Percentiles rank a stretch among this genome's conserved stretches.
Conservation (phyloP, 2,888 invertebrate species). For the Cactoblastis cactorum region DNA sequence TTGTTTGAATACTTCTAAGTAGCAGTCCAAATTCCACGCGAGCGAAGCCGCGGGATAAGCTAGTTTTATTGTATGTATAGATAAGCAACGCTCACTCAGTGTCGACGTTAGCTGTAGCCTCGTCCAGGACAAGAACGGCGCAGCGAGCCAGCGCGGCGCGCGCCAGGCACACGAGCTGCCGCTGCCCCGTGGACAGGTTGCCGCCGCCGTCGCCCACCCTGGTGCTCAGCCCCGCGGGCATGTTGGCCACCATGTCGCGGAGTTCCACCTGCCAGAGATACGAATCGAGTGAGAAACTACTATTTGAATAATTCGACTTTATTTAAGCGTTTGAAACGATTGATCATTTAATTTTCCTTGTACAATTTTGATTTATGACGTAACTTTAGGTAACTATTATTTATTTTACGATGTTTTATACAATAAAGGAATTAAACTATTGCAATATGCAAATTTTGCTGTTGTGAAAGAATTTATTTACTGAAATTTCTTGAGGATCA, state of each 20-base stretch:
- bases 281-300: not conserved
- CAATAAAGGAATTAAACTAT: no score
- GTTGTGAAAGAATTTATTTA: no score
- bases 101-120: conserved; percentile 95
- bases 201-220: conserved; percentile 83
- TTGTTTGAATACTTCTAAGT: no score
- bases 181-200: conserved; percentile 84
- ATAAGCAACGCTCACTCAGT: conserved; percentile 82
- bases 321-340: not conserved
- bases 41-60: no score
- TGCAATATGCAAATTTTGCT: no score
- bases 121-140: conserved; percentile 84
- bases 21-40: no score
- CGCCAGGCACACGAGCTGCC: conserved; percentile 85
- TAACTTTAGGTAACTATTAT: not conserved
- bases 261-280: conserved; percentile 78
- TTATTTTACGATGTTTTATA: not conserved
- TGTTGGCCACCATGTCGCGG: conserved; percentile 74
- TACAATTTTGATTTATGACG: not conserved
- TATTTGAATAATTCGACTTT: not conserved
- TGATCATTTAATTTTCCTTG: not conserved
- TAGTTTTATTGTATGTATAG: no score
- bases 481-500: no score
- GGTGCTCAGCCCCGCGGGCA: conserved; percentile 78
- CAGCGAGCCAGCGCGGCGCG: conserved; percentile 85